Evolutionary conservation across 2,113 vertebrate genomes (phyloP), one percentile per base, ranked within the genome.

Genomic region (Phocoena sinus): DNA sequence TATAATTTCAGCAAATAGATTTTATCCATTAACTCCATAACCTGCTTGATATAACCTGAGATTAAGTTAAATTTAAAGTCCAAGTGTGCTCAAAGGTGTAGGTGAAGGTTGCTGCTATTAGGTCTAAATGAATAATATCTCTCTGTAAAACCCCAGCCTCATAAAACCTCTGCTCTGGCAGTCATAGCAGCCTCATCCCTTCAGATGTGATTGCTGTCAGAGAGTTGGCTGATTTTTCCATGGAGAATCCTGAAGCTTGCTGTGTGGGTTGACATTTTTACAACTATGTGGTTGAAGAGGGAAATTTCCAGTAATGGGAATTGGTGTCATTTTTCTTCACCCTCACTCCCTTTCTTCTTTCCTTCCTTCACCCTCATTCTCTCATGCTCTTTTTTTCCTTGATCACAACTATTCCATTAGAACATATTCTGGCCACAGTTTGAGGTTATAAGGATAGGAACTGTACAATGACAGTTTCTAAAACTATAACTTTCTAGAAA

Each of bases 61-160:
- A 96, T 97, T 96, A 95, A 97, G 93, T 93, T 89, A 88, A 94
- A 96, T 97, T 94, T 89, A 94, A 96, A 96, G 95, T 95, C 91
- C 86, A 97, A 84, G 89, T 95, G 70, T 93, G 90, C 80, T 97
- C 93, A 90, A 89, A 97, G 94, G 93, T 96, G 18, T 38, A 73
- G 74, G 89, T 89, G 83, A 93, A 90, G 94, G 82, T 87, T 92
- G 79, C 44, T 89, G 50, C 70, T 95, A 63, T 86, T 85, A 90
- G 81, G 67, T 86, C 47, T 85, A 86, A 89, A 5, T 63, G 84
- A 96, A 70, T 80, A 95, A 60, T 23, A 87, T 70, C 62, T 81
- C 79, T 63, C 71, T 96, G 80, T 13, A 63, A 63, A 97, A 96
- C 41, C 73, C 23, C 23, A 90, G 60, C 12, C 74, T 44, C 70